These are phyloP conservation scores for Tridacna crocea DNA, from an alignment of 2,888 invertebrate genomes.

Conservation along the genomic window DNA sequence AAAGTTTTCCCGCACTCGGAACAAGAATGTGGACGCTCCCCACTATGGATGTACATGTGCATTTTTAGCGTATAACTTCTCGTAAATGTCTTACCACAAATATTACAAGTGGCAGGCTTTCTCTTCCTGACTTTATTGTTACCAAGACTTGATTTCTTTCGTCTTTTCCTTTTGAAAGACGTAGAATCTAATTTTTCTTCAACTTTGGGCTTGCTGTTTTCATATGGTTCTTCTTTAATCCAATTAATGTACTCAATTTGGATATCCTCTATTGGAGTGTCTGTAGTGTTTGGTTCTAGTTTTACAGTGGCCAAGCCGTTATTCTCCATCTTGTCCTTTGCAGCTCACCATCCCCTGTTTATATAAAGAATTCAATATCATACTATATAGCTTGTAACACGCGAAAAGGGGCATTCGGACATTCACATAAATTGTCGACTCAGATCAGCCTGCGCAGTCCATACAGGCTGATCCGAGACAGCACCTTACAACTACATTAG, in stretches of 20 bases:
- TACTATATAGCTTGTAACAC: too few relatives aligned
- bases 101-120: background rate
- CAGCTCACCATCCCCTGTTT: too few relatives aligned
- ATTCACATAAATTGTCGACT: too few relatives aligned
- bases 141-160: background rate
- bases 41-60: conserved; percentile 1
- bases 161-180: background rate
- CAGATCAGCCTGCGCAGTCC: too few relatives aligned
- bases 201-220: background rate
- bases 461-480: too few relatives aligned
- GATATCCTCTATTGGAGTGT: too few relatives aligned
- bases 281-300: background rate
- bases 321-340: too few relatives aligned
- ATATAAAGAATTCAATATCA: too few relatives aligned
- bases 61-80: conserved; percentile 3
- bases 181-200: background rate
- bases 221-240: too few relatives aligned
- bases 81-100: conserved; percentile 10
- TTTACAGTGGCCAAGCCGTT: background rate
- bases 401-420: too few relatives aligned
- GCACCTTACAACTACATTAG: too few relatives aligned
- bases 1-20: conserved; percentile 3
- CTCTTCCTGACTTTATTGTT: background rate
- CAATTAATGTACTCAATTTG: too few relatives aligned
- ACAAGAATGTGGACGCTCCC: background rate